Percentiles rank a stretch among this genome's conserved stretches.
Conservation (phyloP, 1,140 invertebrate species). For the Leptinotarsa defecta region DNA sequence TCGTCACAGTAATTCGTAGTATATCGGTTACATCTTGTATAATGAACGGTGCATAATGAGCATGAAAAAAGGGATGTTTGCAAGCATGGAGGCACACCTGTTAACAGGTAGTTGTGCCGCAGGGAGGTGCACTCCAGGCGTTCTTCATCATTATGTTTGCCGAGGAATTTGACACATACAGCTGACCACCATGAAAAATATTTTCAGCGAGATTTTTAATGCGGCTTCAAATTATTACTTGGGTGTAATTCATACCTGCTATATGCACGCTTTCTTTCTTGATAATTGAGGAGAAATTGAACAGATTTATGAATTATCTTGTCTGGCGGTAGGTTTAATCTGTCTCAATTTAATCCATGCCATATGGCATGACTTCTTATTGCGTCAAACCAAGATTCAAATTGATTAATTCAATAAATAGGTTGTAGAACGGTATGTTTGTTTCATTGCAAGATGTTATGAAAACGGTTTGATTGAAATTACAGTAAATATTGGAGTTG, state of each 20-base stretch:
- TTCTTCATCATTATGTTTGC: constrained; percentile 2
- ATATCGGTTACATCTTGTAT: constrained; percentile 36
- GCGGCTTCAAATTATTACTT: not conserved
- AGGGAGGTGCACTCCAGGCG: constrained; percentile 3
- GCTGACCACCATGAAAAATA: constrained; percentile 1
- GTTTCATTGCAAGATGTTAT: too few relatives aligned
- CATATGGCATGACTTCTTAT: too few relatives aligned
- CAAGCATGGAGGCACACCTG: constrained; percentile 21
- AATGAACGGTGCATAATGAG: constrained; percentile 13
- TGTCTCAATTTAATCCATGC: too few relatives aligned
- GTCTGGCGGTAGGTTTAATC: too few relatives aligned
- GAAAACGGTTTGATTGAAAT: too few relatives aligned
- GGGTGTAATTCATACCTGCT: not conserved
- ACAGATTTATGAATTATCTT: not conserved
- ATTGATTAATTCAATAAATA: too few relatives aligned
- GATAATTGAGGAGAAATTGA: not conserved
- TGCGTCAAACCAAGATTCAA: too few relatives aligned
- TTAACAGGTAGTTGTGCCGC: constrained; percentile 19
- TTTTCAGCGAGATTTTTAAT: not conserved
- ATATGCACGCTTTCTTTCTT: not conserved
- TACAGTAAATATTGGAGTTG: too few relatives aligned
- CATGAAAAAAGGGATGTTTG: constrained; percentile 24
- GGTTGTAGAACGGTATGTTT: too few relatives aligned
- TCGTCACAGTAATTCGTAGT: constrained; percentile 36
- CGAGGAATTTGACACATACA: constrained; percentile 1